Conservation (phyloP, 2,113 vertebrate genomes). For the Xiphophorus couchianus region DNA sequence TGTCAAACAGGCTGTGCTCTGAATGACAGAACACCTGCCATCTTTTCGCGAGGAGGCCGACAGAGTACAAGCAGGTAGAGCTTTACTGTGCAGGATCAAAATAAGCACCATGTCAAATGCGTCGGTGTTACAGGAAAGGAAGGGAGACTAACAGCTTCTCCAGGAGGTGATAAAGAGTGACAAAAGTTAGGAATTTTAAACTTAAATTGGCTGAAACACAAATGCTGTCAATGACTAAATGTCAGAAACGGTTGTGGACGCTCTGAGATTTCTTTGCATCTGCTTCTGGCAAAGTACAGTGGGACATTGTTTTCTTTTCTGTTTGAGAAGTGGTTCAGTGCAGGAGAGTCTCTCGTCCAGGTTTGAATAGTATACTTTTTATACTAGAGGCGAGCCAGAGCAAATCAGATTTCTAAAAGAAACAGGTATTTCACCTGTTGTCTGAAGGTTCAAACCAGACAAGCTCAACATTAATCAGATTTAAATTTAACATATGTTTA, state of each 20-base stretch:
- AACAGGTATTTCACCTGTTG: too few relatives aligned
- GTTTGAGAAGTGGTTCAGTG: too few relatives aligned
- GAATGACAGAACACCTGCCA: conserved; percentile 1
- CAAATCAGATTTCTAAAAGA: not conserved
- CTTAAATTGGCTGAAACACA: not conserved
- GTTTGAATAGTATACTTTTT: too few relatives aligned
- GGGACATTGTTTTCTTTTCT: not conserved
- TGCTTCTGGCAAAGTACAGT: not conserved
- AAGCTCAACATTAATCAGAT: not conserved
- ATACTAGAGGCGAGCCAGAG: not conserved
- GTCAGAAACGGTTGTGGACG: not conserved
- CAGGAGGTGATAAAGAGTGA: conserved; percentile 3
- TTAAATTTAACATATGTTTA: not conserved
- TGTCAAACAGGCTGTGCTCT: not conserved
- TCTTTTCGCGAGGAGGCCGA: not conserved
- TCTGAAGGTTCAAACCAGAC: not conserved
- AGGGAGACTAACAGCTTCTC: conserved; percentile 5
- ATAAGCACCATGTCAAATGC: conserved; percentile 2
- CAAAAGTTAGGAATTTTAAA: conserved; percentile 13
- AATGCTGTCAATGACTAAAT: not conserved
- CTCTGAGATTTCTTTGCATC: not conserved
- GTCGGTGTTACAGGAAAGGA: not conserved
- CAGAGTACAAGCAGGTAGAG: conserved; percentile 1
- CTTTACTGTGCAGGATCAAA: conserved; percentile 2
- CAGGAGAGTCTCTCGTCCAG: too few relatives aligned